Evolutionary conservation across 2,888 invertebrate species (phyloP), one percentile per base, ranked within the genome.

Genomic region (Drosophila testacea): DNA sequence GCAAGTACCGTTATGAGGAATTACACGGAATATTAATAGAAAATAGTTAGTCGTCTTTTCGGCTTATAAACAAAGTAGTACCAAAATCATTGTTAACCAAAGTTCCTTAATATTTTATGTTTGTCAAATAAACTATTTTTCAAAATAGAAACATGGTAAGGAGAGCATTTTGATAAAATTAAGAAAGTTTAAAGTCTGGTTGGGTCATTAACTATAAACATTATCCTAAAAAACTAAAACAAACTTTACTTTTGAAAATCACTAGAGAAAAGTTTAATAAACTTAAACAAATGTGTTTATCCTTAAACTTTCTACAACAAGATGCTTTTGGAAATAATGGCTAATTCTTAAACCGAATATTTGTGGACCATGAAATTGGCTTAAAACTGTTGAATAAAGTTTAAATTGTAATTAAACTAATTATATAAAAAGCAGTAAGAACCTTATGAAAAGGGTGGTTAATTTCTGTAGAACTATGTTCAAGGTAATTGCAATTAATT

Each of bases 401-500:
- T 36, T 50, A 47, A 51, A 65, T 32, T 42, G 22, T 38, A 55
- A 51, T 64, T 44, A 36, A 68, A 55, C 54, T 34, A 50, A 50
- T 38, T 48, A 2, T 27, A 28, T 44, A 13, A 6, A 56, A 44
- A 36, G 36, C 28, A 30, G 27, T 28, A 41, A 1, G 27, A 41
- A 32, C 42, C 44, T 4, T 41, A 44, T 51, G 36, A 16, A 22
- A n/a, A 36, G 50, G 50, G 34, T 22, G 6, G 7, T 34, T 11
- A 4, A 11, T 42, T 70, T 69, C 67, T 46, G 27, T 16, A 38
- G 70, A 59, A 75, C 47, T 48, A 10, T 13, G 22, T 41, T 55
- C 22, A 48, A 51, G 59, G 69, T 79, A 73, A 68, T 83, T 82
- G 41, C 61, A 34, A 64, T 67, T 83, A 76, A 83, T 83, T 86